phyloP scores from a whole-genome alignment of 2,888 invertebrate genomes.

The Hylaea fasciaria region DNA sequence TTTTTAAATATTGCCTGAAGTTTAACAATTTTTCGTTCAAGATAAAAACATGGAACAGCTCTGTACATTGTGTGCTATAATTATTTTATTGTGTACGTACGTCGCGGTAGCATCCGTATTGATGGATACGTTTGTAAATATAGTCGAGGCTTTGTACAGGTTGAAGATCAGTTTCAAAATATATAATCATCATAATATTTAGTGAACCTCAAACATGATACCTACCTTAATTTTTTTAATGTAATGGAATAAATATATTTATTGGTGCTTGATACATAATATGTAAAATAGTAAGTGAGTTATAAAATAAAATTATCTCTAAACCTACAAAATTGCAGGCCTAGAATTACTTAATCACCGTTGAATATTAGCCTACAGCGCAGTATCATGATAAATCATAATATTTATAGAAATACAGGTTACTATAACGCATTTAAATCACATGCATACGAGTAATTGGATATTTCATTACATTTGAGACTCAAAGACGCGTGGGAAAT shows the following conservation, averaged over 20 bases:
- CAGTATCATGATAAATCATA: constrained; percentile 17
- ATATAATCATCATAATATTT: too few relatives aligned
- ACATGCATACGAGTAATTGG: constrained; percentile 63
- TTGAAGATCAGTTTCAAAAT: too few relatives aligned
- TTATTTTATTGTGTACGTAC: too few relatives aligned
- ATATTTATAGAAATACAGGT: constrained; percentile 34
- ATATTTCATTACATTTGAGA: constrained; percentile 50
- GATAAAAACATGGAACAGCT: neutral
- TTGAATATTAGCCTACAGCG: neutral
- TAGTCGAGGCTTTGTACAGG: neutral
- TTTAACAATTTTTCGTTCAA: neutral
- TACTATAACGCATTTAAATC: constrained; percentile 39
- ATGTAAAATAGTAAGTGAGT: neutral
- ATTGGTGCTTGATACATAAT: too few relatives aligned
- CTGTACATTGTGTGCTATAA: too few relatives aligned
- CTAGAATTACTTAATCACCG: neutral
- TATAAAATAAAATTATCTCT: neutral
- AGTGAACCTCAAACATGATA: too few relatives aligned
- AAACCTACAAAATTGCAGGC: constrained; percentile 2
- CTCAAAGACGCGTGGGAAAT: constrained; percentile 69
- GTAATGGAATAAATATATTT: too few relatives aligned
- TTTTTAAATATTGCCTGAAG: constrained; percentile 21
- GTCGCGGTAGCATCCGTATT: too few relatives aligned
- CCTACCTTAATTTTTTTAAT: too few relatives aligned
- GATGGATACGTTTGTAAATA: too few relatives aligned